Conservation (phyloP, 2,888 invertebrate species). For the Auanema freiburgensis region DNA sequence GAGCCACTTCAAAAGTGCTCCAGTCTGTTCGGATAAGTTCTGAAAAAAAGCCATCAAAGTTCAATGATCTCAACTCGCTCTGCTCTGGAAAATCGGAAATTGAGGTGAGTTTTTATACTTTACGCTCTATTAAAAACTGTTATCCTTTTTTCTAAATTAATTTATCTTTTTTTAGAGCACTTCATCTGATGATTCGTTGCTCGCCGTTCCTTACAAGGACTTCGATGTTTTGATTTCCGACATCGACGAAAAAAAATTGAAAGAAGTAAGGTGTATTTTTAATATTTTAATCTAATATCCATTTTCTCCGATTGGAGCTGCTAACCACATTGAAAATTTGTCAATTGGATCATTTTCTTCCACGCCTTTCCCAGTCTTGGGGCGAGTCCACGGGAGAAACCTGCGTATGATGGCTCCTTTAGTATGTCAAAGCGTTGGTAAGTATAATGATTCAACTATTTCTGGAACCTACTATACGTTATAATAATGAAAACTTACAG, state of each 20-base stretch:
- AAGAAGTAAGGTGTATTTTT: conserved; percentile 25
- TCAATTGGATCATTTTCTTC: conserved; percentile 22
- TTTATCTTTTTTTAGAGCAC: conserved; percentile 23
- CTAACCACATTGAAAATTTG: conserved; percentile 20
- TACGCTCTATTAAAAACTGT: conserved; percentile 19
- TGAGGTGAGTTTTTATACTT: conserved; percentile 19
- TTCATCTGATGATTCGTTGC: conserved; percentile 21
- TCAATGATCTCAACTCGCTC: no score
- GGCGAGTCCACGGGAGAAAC: conserved; percentile 24
- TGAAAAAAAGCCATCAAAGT: conserved; percentile 10
- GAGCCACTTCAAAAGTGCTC: no score
- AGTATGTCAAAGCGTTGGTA: conserved; percentile 15
- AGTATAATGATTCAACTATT: conserved; percentile 12
- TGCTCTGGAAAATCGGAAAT: no score
- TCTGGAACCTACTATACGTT: conserved; percentile 12
- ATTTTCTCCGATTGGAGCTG: conserved; percentile 23
- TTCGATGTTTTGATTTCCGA: conserved; percentile 19
- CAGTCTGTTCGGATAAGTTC: conserved; percentile 8
- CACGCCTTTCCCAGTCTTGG: conserved; percentile 22
- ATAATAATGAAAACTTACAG: conserved; percentile 24
- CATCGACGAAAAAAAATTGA: conserved; percentile 21
- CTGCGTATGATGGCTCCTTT: conserved; percentile 21
- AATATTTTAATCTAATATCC: conserved; percentile 23
- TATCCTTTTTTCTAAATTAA: conserved; percentile 22
- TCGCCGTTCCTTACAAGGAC: conserved; percentile 22